Percentiles rank a stretch among this genome's conserved stretches.
Conservation (phyloP, 1,140 invertebrate genomes). For the Dreissena polymorpha region DNA sequence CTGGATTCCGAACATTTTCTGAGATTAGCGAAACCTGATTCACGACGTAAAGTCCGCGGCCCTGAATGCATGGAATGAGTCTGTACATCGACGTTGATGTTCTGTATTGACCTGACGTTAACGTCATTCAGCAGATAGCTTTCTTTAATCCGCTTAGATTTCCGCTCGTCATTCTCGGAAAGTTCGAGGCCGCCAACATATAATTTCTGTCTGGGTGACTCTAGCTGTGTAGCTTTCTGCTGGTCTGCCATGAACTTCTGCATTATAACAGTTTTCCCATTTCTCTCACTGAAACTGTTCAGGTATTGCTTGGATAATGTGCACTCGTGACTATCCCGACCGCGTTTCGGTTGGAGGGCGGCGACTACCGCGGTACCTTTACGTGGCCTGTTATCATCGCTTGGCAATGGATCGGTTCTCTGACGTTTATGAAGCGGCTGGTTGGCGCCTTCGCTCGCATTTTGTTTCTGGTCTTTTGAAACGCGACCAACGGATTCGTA, state of each 20-base stretch:
- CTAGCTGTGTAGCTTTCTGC: no score
- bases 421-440: background rate
- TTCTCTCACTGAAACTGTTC: slow-evolving; percentile 17
- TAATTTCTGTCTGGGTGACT: background rate
- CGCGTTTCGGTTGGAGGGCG: background rate
- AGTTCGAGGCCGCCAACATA: slow-evolving; percentile 13
- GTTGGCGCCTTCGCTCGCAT: background rate
- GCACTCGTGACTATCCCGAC: no score
- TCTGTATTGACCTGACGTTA: slow-evolving; percentile 4
- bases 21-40: slow-evolving; percentile 31
- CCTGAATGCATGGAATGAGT: no score
- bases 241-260: slow-evolving; percentile 51
- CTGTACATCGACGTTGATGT: background rate
- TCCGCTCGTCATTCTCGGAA: no score
- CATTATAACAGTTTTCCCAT: slow-evolving; percentile 32
- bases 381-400: background rate
- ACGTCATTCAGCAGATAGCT: no score
- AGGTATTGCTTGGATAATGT: no score
- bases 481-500: slow-evolving; percentile 23
- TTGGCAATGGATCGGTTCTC: background rate
- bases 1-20: slow-evolving; percentile 5
- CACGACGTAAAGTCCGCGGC: slow-evolving; percentile 12
- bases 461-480: background rate
- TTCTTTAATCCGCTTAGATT: no score
- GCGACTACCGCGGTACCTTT: slow-evolving; percentile 27